Evolutionary conservation across 2,113 vertebrate species (phyloP).

Genomic region (Scopus umbretta): DNA sequence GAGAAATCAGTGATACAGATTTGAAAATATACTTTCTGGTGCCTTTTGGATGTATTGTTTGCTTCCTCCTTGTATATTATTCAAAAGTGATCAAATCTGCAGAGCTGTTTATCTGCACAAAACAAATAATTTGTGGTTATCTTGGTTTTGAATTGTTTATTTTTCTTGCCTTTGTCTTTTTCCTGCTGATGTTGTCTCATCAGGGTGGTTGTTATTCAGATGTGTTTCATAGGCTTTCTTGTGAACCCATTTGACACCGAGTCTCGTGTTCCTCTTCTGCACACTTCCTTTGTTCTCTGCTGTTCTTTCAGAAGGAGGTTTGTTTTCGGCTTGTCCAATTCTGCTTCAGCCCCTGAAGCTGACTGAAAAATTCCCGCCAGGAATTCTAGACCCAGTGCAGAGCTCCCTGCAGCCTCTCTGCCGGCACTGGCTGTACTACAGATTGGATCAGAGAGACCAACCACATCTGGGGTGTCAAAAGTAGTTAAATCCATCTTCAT

Average conservation of each 20-base stretch:
- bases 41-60: background rate
- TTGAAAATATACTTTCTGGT: background rate
- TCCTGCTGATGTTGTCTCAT: background rate
- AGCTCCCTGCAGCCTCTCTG: background rate
- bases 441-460: background rate
- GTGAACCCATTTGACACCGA: slow-evolving; percentile 33
- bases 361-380: background rate
- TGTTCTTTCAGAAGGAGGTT: background rate
- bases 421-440: background rate
- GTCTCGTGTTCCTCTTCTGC: background rate
- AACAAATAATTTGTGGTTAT: slow-evolving; percentile 32
- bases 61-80: background rate
- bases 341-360: background rate
- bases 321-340: background rate
- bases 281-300: background rate
- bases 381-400: background rate
- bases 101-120: background rate
- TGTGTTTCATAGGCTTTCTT: background rate
- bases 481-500: background rate
- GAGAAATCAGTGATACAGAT: background rate
- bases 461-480: background rate
- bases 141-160: background rate
- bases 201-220: background rate
- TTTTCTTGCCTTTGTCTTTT: background rate
- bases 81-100: background rate